These are phyloP conservation scores for Liopterus haemorrhoidalis DNA, from an alignment of 2,888 invertebrate species.

Conservation along the genomic window DNA sequence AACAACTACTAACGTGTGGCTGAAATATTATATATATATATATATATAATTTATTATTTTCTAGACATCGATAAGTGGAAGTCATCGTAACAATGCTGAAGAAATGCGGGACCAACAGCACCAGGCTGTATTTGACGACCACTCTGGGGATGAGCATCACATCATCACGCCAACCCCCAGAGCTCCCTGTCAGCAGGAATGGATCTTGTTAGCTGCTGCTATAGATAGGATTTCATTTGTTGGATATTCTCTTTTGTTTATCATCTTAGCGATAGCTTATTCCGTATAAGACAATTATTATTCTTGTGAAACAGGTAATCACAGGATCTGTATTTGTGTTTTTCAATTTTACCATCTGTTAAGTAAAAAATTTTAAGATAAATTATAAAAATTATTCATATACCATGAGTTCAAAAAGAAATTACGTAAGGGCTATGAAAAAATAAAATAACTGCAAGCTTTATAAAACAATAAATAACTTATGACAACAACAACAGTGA, in stretches of 20 bases:
- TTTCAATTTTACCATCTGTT: too few relatives aligned
- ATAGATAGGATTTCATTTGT: slow-evolving; percentile 58
- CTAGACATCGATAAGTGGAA: slow-evolving; percentile 34
- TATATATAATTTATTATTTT: too few relatives aligned
- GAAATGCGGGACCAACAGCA: slow-evolving; percentile 46
- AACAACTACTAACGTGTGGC: slow-evolving; percentile 2
- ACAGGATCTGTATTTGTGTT: too few relatives aligned
- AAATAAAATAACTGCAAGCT: too few relatives aligned
- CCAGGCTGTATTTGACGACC: slow-evolving; percentile 43
- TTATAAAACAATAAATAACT: too few relatives aligned
- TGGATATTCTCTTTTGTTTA: slow-evolving; percentile 51
- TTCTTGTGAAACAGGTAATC: too few relatives aligned
- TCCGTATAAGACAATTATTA: too few relatives aligned
- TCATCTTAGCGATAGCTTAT: slow-evolving; percentile 49
- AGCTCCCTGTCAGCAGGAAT: slow-evolving; percentile 51
- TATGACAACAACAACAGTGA: too few relatives aligned
- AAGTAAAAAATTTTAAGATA: too few relatives aligned
- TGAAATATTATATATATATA: background rate
- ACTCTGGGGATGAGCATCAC: slow-evolving; percentile 42
- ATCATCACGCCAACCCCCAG: slow-evolving; percentile 34
- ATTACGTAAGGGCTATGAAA: too few relatives aligned
- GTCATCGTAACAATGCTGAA: slow-evolving; percentile 41
- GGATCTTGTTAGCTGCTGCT: slow-evolving; percentile 58
- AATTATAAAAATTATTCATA: too few relatives aligned
- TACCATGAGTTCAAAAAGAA: too few relatives aligned